phyloP scores from a whole-genome alignment of 64 coral and sea anemone species.

The Pocillopora damicornis region DNA sequence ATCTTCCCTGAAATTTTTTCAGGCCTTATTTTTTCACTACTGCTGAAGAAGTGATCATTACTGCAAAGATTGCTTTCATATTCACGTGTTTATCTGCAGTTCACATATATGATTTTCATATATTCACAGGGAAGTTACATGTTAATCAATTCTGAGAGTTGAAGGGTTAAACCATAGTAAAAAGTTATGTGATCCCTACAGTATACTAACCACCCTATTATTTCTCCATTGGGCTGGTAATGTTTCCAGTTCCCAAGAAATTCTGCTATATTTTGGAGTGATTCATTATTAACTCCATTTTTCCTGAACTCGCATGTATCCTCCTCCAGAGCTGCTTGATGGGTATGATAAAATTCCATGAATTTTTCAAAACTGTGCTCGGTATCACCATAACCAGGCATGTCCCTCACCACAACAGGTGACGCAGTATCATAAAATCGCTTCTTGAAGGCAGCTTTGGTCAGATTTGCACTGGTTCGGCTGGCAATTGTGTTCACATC shows the following conservation, averaged over 20 bases:
- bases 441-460: constrained; percentile 67
- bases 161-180: not conserved
- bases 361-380: constrained; percentile 69
- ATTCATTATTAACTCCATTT: constrained; percentile 36
- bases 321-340: constrained; percentile 62
- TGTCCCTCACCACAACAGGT: constrained; percentile 66
- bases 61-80: too few species aligned
- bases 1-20: too few species aligned
- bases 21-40: too few species aligned
- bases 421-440: constrained; percentile 65
- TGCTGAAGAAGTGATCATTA: too few species aligned
- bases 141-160: too few species aligned
- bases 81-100: too few species aligned
- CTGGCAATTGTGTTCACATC: constrained; percentile 37
- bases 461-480: constrained; percentile 45
- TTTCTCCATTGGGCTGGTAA: constrained; percentile 49
- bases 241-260: constrained; percentile 70
- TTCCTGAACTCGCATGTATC: constrained; percentile 74
- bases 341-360: constrained; percentile 39
- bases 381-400: constrained; percentile 57
- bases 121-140: too few species aligned
- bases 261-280: constrained; percentile 29
- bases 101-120: too few species aligned
- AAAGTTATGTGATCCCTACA: not conserved
- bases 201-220: constrained; percentile 56